Base-by-base conservation (phyloP, 2,888 invertebrate species). In the Plebejus melissa region DNA sequence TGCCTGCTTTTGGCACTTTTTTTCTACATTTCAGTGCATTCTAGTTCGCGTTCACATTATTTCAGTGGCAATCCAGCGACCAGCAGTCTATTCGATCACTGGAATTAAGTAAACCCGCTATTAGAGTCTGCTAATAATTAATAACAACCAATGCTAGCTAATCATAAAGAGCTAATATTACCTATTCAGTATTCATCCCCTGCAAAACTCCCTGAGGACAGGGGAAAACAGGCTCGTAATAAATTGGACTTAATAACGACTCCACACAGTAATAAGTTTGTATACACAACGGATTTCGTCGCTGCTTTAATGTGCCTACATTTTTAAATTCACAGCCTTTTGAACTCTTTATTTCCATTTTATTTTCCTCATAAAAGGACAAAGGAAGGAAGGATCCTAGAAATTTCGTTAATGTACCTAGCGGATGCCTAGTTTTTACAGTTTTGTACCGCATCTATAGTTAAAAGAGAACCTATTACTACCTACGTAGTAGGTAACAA, bases 301-400 rank as follows among this genome's bases (percentile, higher is more conserved):
- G 32, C 11, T 65, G 58, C 28, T 9, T 65, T 28, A 58, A 6
- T n/a, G 60, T 28, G 7, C 11, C 3, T 28, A 28, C 28, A 4
- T 32, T 65, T 65, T 65, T 65, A 28, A 65, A 65, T 28, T 65
- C 60, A 22, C 60, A 65, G n/a, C 58, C 22, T 58, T 58, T 58
- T 28, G 60, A 4, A 11, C 11, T 4, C 13, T 54, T 28, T 22
- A 65, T 22, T 3, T 22, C 32, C 11, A 22, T 32, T 54, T 28
- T 22, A 32, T 22, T 9, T 28, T 13, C 11, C 60, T 65, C 32
- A 11, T 65, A 32, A 65, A 65, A 11, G 32, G 1, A 11, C 11
- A 28, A 65, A 65, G 2, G 32, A 13, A 65, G 2, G 9, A 28
- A 58, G 58, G n/a, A 5, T n/a, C n/a, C 54, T 1, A 57, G 5